phyloP scores from a whole-genome alignment of 2,797 vertebrate species.

The Pseudomugil gertrudae region DNA sequence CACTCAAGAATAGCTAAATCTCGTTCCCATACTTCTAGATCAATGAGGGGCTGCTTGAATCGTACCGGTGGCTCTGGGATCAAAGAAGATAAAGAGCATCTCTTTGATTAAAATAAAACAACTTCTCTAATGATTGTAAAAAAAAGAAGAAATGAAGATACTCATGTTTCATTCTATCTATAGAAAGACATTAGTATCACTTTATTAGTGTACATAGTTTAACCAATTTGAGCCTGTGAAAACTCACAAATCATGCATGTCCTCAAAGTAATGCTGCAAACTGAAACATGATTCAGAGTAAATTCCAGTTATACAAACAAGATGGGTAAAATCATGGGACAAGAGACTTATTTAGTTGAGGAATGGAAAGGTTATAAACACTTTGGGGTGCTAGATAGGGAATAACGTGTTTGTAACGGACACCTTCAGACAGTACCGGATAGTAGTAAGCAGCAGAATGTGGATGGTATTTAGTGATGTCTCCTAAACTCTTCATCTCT shows the following conservation, averaged over 20 bases:
- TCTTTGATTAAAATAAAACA: slow-evolving; percentile 14
- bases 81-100: slow-evolving; percentile 16
- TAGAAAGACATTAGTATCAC: neutral
- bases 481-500: slow-evolving; percentile 41
- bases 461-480: slow-evolving; percentile 52
- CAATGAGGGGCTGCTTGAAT: slow-evolving; percentile 92
- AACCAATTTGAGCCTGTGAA: slow-evolving; percentile 3
- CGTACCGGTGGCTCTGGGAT: slow-evolving; percentile 88
- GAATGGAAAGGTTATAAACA: slow-evolving; percentile 73
- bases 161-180: slow-evolving; percentile 1
- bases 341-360: slow-evolving; percentile 66
- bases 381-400: slow-evolving; percentile 65
- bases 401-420: slow-evolving; percentile 78
- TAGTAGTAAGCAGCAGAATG: slow-evolving; percentile 72
- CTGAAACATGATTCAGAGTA: slow-evolving; percentile 50
- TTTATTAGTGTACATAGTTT: slow-evolving; percentile 11
- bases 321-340: slow-evolving; percentile 62
- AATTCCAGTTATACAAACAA: slow-evolving; percentile 67
- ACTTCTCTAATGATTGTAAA: neutral
- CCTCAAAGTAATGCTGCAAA: slow-evolving; percentile 35
- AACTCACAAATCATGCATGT: slow-evolving; percentile 12
- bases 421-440: slow-evolving; percentile 70
- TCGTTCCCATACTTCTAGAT: slow-evolving; percentile 91
- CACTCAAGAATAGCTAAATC: slow-evolving; percentile 94
- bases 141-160: neutral